phyloP scores from a whole-genome alignment of 1,140 invertebrate genomes.

The Eciton burchellii region DNA sequence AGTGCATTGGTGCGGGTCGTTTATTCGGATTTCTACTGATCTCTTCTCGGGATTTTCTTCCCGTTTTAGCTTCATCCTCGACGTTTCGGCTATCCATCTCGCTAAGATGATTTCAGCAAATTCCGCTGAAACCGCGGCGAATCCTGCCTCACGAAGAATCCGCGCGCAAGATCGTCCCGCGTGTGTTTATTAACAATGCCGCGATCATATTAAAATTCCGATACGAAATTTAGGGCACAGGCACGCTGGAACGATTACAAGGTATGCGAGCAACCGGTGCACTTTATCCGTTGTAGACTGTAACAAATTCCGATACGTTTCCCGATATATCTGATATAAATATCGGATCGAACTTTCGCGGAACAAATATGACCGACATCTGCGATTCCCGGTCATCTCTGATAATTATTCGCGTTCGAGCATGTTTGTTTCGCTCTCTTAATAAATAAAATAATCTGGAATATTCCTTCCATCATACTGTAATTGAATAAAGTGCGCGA shows the following conservation, averaged over 20 bases:
- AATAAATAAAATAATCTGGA: no score
- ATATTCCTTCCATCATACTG: no score
- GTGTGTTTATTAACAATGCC: conserved; percentile 45
- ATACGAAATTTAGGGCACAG: conserved; percentile 47
- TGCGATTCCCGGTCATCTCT: background rate
- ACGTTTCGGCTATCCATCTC: background rate
- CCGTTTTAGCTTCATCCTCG: background rate
- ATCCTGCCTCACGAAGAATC: conserved; percentile 19
- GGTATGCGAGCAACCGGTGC: background rate
- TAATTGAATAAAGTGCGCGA: no score
- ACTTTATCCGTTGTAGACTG: conserved; percentile 27
- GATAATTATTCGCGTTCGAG: conserved; percentile 1
- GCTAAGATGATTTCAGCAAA: conserved; percentile 27
- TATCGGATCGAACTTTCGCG: conserved; percentile 30
- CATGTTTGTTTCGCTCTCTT: background rate
- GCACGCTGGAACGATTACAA: conserved; percentile 26
- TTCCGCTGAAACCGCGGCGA: conserved; percentile 15
- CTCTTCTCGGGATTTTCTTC: background rate
- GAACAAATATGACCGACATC: background rate
- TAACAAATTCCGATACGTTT: conserved; percentile 38
- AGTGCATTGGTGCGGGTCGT: background rate
- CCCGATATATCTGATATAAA: conserved; percentile 38
- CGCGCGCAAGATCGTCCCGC: conserved; percentile 16
- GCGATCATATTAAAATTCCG: conserved; percentile 41
- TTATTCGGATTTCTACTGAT: background rate